Conservation (phyloP, 2,113 vertebrate genomes). For the Coracopsis vasa region DNA sequence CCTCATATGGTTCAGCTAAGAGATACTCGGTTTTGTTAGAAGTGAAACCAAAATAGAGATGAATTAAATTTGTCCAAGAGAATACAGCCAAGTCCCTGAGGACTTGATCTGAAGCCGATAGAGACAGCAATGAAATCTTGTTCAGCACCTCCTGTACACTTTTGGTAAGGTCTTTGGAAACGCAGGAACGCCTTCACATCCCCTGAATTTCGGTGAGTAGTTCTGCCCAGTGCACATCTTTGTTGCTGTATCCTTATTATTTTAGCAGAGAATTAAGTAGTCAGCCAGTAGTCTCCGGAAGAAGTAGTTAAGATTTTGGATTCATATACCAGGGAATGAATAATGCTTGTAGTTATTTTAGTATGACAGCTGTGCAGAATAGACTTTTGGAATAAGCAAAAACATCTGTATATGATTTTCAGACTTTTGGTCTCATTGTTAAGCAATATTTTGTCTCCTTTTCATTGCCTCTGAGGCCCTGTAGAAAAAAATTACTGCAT, state of each 20-base stretch:
- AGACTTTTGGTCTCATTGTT: not conserved
- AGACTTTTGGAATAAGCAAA: conserved; percentile 23
- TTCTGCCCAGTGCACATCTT: not conserved
- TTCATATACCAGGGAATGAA: not conserved
- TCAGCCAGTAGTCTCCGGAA: not conserved
- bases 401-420: not conserved
- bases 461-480: conserved; percentile 3
- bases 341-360: not conserved
- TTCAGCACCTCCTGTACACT: not conserved
- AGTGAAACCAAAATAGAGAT: not conserved
- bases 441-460: not conserved
- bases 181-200: not conserved
- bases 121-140: not conserved
- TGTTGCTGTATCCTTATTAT: not conserved
- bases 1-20: not conserved
- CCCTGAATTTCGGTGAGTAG: not conserved
- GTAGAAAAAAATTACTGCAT: not conserved
- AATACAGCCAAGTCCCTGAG: not conserved
- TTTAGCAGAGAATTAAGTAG: not conserved
- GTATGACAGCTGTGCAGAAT: not conserved
- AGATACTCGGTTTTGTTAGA: not conserved
- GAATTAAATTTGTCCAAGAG: not conserved
- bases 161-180: not conserved
- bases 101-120: not conserved
- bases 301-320: not conserved